Conservation (phyloP, 1,140 invertebrate species). For the Monochamus saltuarius region DNA sequence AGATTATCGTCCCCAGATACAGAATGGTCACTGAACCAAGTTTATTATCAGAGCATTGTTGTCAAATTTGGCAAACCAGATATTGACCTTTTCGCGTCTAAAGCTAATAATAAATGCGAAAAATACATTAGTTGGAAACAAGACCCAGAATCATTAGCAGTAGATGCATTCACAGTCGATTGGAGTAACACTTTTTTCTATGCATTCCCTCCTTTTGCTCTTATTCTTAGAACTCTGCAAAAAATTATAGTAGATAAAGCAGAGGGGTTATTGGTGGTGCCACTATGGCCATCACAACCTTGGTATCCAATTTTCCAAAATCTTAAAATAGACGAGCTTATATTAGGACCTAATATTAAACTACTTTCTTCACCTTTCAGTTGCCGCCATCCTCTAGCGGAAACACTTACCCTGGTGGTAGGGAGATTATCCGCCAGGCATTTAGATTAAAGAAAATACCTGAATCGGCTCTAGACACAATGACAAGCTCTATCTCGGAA, state of each 20-base stretch:
- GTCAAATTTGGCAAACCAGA: slow-evolving; percentile 1
- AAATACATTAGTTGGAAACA: slow-evolving; percentile 5
- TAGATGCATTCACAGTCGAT: not conserved
- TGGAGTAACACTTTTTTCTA: slow-evolving; percentile 6
- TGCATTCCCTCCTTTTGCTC: slow-evolving; percentile 4
- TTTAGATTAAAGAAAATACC: not conserved
- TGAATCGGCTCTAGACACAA: not conserved
- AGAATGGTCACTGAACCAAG: slow-evolving; percentile 4
- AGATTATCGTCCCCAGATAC: not conserved
- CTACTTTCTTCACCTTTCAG: slow-evolving; percentile 2
- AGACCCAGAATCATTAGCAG: not conserved
- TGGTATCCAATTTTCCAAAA: slow-evolving; percentile 15
- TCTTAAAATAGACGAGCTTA: slow-evolving; percentile 1
- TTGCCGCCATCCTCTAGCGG: too few relatives aligned
- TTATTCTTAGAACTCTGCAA: slow-evolving; percentile 1
- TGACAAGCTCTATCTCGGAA: slow-evolving; percentile 1
- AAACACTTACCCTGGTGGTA: slow-evolving; percentile 8
- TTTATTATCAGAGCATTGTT: not conserved
- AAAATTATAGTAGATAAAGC: not conserved
- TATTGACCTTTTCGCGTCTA: not conserved
- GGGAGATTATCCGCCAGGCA: not conserved
- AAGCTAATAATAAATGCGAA: slow-evolving; percentile 6
- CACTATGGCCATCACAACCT: slow-evolving; percentile 9
- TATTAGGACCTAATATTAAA: not conserved
- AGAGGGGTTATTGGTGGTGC: not conserved